Base-by-base conservation (phyloP, 1,140 invertebrate genomes). In the Drosophila seguyi region DNA sequence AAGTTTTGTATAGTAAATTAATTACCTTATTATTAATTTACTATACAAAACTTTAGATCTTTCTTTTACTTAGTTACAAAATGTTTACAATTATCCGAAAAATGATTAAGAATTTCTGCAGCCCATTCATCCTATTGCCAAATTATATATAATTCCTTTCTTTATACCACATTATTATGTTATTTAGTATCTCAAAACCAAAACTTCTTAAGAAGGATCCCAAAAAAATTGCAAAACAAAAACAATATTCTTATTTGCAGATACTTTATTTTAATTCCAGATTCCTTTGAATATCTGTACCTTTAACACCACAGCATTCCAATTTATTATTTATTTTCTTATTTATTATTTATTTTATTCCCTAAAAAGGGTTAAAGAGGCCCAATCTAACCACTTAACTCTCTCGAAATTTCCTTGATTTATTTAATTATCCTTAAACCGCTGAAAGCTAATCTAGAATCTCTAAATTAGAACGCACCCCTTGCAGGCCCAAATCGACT, bases 371-470 rank as follows among this genome's bases (percentile, higher is more conserved):
- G 29, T 31, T 20, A 29, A 29, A 65, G 0, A 18, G 6, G n/a
- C 16, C 14, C 20, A 13, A 66, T 34, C 20, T 6, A 18, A 39
- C 16, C 60, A 13, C 45, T 68, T 50, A 68, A 31, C 34, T 34
- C 7, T 18, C 27, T 4, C 13, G 11, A 20, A 56, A 25, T 27
- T 25, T 36, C 27, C 4, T 13, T 16, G 41, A 31, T 34, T 63
- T 47, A 29, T 38, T 22, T 41, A 58, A 58, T 59, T 20, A 27
- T 1, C 29, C 13, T 27, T 10, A 8, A 45, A 27, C 20, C 27
- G 11, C 20, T 39, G 66, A 48, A 58, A 69, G 50, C 11, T 68
- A 56, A 71, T 69, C 65, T 57, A 34, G 16, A 48, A 29, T 47
- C 34, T 45, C 25, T 14, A 56, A 31, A 25, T 69, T 13, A 57